Conservation (phyloP, 2,888 invertebrate species). For the Eristalinus aeneus region DNA sequence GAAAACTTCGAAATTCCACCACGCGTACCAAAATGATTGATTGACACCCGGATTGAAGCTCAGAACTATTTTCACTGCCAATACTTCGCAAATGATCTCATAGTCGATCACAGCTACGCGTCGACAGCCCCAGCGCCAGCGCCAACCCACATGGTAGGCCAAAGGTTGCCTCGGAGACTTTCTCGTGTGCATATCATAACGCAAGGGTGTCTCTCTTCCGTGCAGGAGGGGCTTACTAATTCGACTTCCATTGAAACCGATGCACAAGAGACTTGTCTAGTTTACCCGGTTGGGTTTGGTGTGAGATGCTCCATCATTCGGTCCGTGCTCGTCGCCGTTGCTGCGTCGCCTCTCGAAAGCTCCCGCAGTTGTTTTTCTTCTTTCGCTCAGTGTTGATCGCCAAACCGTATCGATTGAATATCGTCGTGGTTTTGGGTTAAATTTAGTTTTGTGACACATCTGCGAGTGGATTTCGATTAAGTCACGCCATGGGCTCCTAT, state of each 20-base stretch:
- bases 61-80: neutral
- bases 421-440: slow-evolving; percentile 17
- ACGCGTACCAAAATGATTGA: slow-evolving; percentile 19
- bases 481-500: slow-evolving; percentile 58
- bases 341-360: neutral
- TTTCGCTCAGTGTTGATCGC: neutral
- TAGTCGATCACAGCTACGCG: slow-evolving; percentile 30
- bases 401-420: neutral
- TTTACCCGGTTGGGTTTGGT: slow-evolving; percentile 27
- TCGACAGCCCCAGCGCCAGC: neutral
- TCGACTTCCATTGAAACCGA: slow-evolving; percentile 18
- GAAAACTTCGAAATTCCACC: slow-evolving; percentile 6
- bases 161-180: slow-evolving; percentile 39
- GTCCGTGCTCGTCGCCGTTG: slow-evolving; percentile 48
- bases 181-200: slow-evolving; percentile 7
- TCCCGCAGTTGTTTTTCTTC: neutral
- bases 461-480: neutral
- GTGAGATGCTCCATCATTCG: slow-evolving; percentile 45
- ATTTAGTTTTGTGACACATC: slow-evolving; percentile 46
- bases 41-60: slow-evolving; percentile 29
- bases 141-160: slow-evolving; percentile 34
- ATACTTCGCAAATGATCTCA: slow-evolving; percentile 48
- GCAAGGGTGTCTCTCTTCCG: slow-evolving; percentile 33
- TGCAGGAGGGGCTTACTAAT: slow-evolving; percentile 39
- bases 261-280: slow-evolving; percentile 7